Evolutionary conservation across 2,888 invertebrate species (phyloP).

Genomic region (Heliconius charithonia): DNA sequence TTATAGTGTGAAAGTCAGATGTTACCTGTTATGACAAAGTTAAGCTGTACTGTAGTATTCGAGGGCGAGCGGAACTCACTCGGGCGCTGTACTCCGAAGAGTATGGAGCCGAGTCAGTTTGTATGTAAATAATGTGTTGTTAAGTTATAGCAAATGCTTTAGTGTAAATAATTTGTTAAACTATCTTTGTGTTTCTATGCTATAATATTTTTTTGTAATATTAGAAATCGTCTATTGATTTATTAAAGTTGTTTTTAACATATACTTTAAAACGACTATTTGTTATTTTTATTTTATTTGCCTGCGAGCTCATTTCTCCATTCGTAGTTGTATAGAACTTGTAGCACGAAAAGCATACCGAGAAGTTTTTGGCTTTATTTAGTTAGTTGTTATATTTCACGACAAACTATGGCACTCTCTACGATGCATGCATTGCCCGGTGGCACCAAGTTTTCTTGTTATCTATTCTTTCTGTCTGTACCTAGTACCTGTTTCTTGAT

Average conservation of each 20-base stretch:
- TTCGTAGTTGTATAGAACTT: conserved; percentile 21
- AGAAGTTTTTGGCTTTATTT: conserved; percentile 3
- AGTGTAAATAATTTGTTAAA: conserved; percentile 81
- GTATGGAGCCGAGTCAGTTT: conserved; percentile 58
- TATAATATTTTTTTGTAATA: conserved; percentile 56
- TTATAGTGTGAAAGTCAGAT: conserved; percentile 82
- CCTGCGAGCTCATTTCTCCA: conserved; percentile 35
- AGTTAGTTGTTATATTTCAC: conserved; percentile 8
- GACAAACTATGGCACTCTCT: background rate
- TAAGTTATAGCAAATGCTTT: conserved; percentile 81
- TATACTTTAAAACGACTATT: conserved; percentile 40
- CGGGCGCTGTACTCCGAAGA: conserved; percentile 30
- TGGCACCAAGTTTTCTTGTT: conserved; percentile 23
- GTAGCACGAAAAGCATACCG: background rate
- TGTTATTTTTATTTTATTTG: conserved; percentile 42
- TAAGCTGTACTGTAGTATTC: conserved; percentile 77
- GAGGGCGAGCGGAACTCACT: conserved; percentile 40
- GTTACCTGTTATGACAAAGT: conserved; percentile 84
- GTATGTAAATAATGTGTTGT: conserved; percentile 79
- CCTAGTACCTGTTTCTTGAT: conserved; percentile 3
- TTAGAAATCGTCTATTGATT: conserved; percentile 59
- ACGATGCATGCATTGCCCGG: conserved; percentile 18
- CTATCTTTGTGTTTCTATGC: conserved; percentile 72
- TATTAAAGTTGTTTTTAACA: conserved; percentile 56
- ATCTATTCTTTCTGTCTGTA: background rate